Percentiles rank a stretch among this genome's conserved stretches.
phyloP scores from a whole-genome alignment of 2,888 invertebrate genomes.

The Calliphora vomitoria region DNA sequence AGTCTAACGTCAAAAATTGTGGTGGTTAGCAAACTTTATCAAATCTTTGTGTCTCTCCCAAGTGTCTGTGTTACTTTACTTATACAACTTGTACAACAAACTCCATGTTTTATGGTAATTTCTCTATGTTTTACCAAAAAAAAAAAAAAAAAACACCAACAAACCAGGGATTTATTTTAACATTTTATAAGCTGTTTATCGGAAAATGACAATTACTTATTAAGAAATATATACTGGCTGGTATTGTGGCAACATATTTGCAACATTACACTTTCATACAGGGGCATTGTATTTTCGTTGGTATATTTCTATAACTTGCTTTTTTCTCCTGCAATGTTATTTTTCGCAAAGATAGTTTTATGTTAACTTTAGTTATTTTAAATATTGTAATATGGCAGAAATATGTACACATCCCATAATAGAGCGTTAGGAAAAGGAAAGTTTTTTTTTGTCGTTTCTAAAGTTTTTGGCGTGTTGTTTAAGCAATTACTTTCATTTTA shows the following conservation, averaged over 20 bases:
- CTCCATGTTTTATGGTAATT: constrained; percentile 51
- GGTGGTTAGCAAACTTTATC: constrained; percentile 5
- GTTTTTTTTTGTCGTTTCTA: neutral
- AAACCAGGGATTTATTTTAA: constrained; percentile 37
- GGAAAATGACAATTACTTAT: constrained; percentile 58
- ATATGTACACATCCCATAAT: neutral
- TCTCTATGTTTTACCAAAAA: neutral
- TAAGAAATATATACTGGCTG: constrained; percentile 43
- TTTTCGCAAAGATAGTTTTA: neutral
- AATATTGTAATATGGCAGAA: neutral
- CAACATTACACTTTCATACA: constrained; percentile 16
- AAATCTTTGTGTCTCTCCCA: neutral
- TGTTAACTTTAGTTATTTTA: neutral
- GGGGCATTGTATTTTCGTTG: too few relatives aligned
- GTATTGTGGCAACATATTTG: constrained; percentile 8
- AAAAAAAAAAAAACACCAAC: neutral
- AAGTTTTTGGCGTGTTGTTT: neutral
- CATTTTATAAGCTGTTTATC: constrained; percentile 53
- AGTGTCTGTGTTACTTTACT: neutral
- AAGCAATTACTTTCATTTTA: constrained; percentile 1
- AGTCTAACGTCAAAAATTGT: constrained; percentile 22
- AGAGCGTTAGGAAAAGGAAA: neutral
- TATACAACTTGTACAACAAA: constrained; percentile 7
- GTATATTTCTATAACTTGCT: too few relatives aligned
- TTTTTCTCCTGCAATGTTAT: too few relatives aligned